Evolutionary conservation across 1,140 invertebrate species (phyloP), one percentile per base, ranked within the genome.

Genomic region (Battus philenor): DNA sequence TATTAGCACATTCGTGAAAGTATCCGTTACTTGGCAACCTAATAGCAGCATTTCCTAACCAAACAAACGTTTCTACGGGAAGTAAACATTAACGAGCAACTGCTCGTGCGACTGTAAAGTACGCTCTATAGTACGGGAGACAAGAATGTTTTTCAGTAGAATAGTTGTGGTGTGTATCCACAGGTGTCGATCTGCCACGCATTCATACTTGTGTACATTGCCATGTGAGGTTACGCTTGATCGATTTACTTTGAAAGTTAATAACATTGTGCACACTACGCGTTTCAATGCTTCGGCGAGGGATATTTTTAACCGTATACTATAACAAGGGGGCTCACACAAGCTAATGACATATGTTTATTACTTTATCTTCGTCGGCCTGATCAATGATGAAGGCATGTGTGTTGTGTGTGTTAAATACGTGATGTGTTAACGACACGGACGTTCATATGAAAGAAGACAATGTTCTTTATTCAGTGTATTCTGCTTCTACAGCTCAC

Each of bases 81-180:
- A 67, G 66, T 67, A 50, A 64, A 50, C 51, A 58, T 64, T 59
- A 68, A 64, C 54, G 44, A 54, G 54, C 43, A 52, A 50, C 44
- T 59, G 67, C 63, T 64, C 67, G 67, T 69, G 61, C 54, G 48
- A 52, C 56, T 54, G 49, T 46, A 44, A 33, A 24, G 13, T 29
- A 20, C 12, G 24, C 29, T 18, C 8, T 10, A 22, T 17, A 17
- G 1, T 41, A 16, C 9, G 4, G 26, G 26, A 11, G 31, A 22
- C 22, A 29, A 27, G 36, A 47, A 30, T 43, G 44, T 43, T 45
- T 20, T 41, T 43, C 10, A 43, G 18, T 3, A 6, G 6, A 2
- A 20, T 20, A 1, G 11, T 30, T 30, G 29, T 11, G 29, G 29
- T 11, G 4, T 30, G 11, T 12, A 27, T 8, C 43, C 15, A 51